Evolutionary conservation across 2,113 vertebrate genomes (phyloP), one percentile per base, ranked within the genome.

Genomic region (Sylvilagus bachmani): DNA sequence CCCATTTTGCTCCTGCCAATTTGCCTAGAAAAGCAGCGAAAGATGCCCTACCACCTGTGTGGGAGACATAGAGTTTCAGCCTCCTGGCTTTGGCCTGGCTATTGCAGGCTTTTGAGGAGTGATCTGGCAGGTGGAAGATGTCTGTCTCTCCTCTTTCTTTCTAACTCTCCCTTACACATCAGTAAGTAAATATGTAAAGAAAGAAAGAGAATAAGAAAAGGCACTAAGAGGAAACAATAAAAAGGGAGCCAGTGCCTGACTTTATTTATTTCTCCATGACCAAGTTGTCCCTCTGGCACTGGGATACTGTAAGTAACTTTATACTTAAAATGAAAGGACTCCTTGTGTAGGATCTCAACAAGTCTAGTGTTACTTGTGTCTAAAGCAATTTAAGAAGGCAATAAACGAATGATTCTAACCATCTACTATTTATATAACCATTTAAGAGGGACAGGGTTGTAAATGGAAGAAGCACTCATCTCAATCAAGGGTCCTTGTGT

Each of bases 341-440:
- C 85, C 94, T 97, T 97, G 95, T 96, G 82, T 31, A 94, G 86
- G 70, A 61, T 85, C 97, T 97, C 95, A 94, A 69, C 70, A 5
- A 71, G 83, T 83, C 89, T 89, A 95, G 74, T 97, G 95, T 96
- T 95, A 83, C 95, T 94, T 90, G 82, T 96, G 88, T 89, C 89
- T 19, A 95, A 86, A 94, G 96, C 94, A 95, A 89, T 94, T 96
- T 94, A 96, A 95, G 86, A 62, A 94, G 70, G 86, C 82, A 95
- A 82, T 91, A 94, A 95, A 93, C 92, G 94, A 95, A 93, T 91
- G 95, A 91, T 94, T 94, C 93, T 97, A 93, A 97, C 91, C 94
- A 93, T 97, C 96, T 96, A 95, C 85, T 97, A 94, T 97, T 96
- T 97, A 95, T 96, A 21, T 91, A 91, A 58, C 85, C 74, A 84